phyloP scores from a whole-genome alignment of 2,113 vertebrate species.

The Scalopus aquaticus region DNA sequence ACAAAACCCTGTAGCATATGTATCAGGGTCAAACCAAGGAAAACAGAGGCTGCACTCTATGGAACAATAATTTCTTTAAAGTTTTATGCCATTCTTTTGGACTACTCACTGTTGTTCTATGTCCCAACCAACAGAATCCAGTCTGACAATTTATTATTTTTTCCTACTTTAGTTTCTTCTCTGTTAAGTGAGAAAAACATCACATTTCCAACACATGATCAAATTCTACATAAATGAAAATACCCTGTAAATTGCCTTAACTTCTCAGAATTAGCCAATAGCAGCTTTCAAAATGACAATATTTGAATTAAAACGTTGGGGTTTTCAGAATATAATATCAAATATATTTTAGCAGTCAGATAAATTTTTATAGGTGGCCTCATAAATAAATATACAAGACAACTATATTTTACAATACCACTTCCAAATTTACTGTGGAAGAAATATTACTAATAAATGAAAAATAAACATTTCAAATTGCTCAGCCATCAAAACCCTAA shows the following conservation, averaged over 20 bases:
- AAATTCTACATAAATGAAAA: neutral
- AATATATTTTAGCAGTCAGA: neutral
- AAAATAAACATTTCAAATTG: neutral
- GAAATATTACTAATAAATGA: neutral
- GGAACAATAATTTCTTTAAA: neutral
- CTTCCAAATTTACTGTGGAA: neutral
- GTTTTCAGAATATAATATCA: neutral
- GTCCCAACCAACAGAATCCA: neutral
- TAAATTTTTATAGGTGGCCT: neutral
- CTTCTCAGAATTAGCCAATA: neutral
- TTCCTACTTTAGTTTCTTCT: neutral
- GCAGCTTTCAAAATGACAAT: neutral
- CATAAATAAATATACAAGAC: neutral
- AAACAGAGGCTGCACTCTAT: fast-evolving
- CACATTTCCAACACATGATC: neutral
- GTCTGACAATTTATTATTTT: neutral
- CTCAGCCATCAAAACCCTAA: neutral
- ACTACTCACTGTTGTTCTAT: neutral
- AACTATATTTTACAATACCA: neutral
- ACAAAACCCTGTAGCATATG: fast-evolving
- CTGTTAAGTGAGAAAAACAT: neutral
- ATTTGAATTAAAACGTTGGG: neutral
- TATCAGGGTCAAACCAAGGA: neutral
- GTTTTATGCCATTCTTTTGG: neutral
- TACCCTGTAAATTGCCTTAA: neutral